Evolutionary conservation across 2,113 vertebrate genomes (phyloP), one percentile per base, ranked within the genome.

Genomic region (human): DNA sequence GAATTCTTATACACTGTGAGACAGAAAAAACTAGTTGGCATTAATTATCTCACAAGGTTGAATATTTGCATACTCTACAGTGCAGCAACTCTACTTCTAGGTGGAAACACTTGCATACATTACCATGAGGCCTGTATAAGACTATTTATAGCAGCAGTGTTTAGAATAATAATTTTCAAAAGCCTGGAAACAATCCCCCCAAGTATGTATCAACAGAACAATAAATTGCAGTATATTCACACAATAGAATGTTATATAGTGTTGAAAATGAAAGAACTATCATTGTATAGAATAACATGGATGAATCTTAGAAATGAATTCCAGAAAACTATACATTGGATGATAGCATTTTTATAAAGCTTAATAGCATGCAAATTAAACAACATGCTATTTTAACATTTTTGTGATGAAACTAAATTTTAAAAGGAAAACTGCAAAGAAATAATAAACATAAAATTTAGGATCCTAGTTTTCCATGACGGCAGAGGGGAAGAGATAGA

Each of bases 311-410:
- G 64, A 93, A 95, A 89, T 32, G 76, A 18, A 89, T 66, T 92
- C n/a, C 20, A 45, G 27, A 48, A 95, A 38, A 92, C 59, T 72
- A 13, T 87, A 86, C 78, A 45, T 79, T 90, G 32, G 38, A 73
- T 80, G 32, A 84, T 27, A 94, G 38, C 43, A 93, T 93, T 85
- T 93, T 94, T 90, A 95, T 94, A 90, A 93, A 94, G 23, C 66
- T 96, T 35, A 91, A 81, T 96, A 93, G 64, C 30, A 96, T 16
- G 22, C 20, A 87, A 92, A 75, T 91, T 90, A 92, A 97, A 82
- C 35, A 96, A 52, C 50, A 43, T 55, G 83, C 76, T 86, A 17
- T 94, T 96, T 92, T 90, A 66, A 23, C 64, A 89, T 55, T 70
- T 76, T 64, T 72, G 22, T 61, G 18, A 80, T 90, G 72, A 92